Conservation (phyloP, 2,113 vertebrate genomes). For the Pteruthius melanotis region DNA sequence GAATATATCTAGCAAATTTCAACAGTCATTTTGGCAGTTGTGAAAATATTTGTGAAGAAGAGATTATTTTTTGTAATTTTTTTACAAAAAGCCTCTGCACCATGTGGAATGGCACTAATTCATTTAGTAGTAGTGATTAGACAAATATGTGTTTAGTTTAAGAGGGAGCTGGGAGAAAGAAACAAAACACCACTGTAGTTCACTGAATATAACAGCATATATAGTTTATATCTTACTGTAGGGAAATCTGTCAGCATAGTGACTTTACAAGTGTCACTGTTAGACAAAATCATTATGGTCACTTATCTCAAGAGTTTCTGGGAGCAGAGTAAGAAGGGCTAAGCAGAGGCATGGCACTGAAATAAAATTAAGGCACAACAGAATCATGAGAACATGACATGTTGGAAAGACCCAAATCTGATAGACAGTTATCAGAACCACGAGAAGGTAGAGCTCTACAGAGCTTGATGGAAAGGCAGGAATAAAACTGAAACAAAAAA, state of each 20-base stretch:
- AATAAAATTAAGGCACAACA: background rate
- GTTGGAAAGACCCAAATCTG: background rate
- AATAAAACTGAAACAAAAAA: constrained; percentile 8
- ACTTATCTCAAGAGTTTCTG: background rate
- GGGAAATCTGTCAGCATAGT: background rate
- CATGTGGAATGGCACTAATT: background rate
- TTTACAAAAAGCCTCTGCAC: background rate
- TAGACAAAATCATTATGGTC: background rate
- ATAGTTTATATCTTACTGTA: background rate
- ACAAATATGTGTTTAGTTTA: background rate
- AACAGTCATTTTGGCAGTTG: background rate
- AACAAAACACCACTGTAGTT: background rate
- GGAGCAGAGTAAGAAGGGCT: background rate
- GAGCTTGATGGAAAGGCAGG: background rate
- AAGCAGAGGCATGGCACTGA: background rate
- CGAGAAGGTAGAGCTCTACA: background rate
- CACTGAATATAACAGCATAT: background rate
- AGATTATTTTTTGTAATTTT: too few relatives aligned
- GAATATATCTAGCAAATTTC: background rate
- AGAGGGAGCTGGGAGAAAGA: background rate
- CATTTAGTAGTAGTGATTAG: background rate
- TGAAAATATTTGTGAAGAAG: background rate
- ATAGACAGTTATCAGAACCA: background rate
- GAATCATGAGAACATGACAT: background rate
- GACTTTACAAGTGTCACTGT: background rate